Percentiles rank a stretch among this genome's conserved stretches.
Evolutionary conservation across 2,113 vertebrate genomes (phyloP).

Genomic region (Sula dactylatra): DNA sequence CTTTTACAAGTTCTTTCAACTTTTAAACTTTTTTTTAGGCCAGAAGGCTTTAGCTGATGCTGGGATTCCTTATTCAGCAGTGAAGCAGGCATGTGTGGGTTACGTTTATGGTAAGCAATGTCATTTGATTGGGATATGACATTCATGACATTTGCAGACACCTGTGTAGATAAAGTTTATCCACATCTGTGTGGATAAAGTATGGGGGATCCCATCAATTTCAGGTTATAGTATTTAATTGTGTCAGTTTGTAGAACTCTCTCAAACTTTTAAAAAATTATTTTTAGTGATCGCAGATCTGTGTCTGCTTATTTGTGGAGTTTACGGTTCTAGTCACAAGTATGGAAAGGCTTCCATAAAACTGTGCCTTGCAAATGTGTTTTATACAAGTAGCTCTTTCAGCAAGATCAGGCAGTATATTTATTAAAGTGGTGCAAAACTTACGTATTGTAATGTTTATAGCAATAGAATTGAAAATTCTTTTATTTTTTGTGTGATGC

Average conservation of each 20-base stretch:
- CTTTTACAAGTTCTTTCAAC: background rate
- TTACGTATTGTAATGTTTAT: background rate
- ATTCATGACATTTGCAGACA: background rate
- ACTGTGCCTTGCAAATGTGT: background rate
- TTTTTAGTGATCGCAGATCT: background rate
- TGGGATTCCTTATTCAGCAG: constrained; percentile 83
- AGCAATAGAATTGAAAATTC: too few relatives aligned
- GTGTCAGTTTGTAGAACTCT: background rate
- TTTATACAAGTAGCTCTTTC: background rate
- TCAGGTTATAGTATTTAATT: background rate
- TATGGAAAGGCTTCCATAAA: background rate
- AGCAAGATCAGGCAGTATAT: background rate
- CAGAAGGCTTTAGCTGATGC: constrained; percentile 89
- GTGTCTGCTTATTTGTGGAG: background rate
- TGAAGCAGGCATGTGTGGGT: constrained; percentile 92
- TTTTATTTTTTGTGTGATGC: background rate
- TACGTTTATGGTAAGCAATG: constrained; percentile 89
- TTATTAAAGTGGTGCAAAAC: background rate
- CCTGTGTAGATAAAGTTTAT: background rate
- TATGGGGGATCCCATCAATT: background rate
- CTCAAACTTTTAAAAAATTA: background rate
- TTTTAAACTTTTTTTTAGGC: constrained; percentile 68
- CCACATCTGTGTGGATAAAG: background rate
- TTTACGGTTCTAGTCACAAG: background rate
- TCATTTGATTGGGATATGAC: background rate